phyloP scores from a whole-genome alignment of 2,797 vertebrate genomes.

The Nannoperca australis region DNA sequence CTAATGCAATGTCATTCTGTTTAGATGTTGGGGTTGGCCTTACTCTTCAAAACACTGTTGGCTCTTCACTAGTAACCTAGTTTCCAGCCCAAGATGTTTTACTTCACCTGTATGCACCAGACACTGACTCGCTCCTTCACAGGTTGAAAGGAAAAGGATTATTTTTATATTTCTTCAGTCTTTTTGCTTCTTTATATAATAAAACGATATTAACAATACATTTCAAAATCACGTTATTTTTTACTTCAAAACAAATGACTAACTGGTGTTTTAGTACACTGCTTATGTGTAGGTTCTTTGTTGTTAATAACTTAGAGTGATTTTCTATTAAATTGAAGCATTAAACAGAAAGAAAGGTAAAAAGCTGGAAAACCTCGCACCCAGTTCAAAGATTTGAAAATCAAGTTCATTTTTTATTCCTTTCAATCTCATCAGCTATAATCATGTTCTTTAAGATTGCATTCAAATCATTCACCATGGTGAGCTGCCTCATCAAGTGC shows the following conservation, averaged over 20 bases:
- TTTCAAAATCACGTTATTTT: not conserved
- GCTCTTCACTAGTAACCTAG: not conserved
- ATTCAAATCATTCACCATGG: not conserved
- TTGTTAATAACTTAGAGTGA: not conserved
- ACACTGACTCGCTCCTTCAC: not conserved
- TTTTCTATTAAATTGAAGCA: not conserved
- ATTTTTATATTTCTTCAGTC: not conserved
- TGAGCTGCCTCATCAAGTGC: conserved; percentile 26
- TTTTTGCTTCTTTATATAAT: not conserved
- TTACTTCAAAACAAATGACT: too few relatives aligned
- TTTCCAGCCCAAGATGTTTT: not conserved
- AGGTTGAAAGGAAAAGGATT: conserved; percentile 4
- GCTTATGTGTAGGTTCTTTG: not conserved
- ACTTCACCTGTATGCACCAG: not conserved
- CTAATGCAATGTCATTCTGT: not conserved
- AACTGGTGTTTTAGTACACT: not conserved
- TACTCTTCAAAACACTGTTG: not conserved
- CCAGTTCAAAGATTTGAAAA: not conserved
- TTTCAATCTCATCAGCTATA: not conserved
- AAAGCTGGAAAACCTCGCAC: not conserved
- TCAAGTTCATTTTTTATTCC: not conserved
- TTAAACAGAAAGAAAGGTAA: not conserved
- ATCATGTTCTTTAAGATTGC: conserved; percentile 9
- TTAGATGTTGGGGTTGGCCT: not conserved
- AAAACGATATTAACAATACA: not conserved